A percentile compares a stretch with the other conserved stretches of the same genome.
Conservation (phyloP, 2,113 vertebrate genomes). For the Laticauda laticaudata region DNA sequence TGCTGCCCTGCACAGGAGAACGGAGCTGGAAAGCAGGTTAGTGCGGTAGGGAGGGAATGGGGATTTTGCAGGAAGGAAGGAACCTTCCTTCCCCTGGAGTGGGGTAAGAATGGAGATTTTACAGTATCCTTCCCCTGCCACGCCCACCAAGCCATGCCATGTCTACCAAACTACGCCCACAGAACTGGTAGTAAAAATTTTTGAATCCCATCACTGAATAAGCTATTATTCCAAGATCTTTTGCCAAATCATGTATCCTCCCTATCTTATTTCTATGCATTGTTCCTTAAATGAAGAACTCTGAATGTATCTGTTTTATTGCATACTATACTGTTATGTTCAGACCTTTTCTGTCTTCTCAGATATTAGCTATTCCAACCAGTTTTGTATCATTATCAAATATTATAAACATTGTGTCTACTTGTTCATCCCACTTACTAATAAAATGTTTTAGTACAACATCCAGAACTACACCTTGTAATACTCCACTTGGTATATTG, state of each 20-base stretch:
- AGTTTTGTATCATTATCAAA: background rate
- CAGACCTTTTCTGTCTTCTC: background rate
- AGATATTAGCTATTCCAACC: background rate
- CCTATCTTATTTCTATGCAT: background rate
- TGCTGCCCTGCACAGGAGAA: no score
- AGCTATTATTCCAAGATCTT: background rate
- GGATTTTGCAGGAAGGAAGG: no score
- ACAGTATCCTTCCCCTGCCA: no score
- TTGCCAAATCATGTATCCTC: background rate
- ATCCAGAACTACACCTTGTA: background rate
- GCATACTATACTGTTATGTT: background rate
- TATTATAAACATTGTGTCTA: background rate
- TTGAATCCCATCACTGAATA: background rate
- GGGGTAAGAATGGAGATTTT: no score
- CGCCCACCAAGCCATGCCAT: no score
- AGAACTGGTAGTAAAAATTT: no score
- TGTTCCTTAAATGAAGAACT: background rate
- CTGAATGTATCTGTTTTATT: background rate
- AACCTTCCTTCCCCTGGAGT: no score
- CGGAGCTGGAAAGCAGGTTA: no score
- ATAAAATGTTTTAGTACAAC: background rate
- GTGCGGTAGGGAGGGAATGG: no score
- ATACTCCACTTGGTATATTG: background rate
- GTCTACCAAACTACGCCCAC: no score
- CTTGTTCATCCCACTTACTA: background rate